A percentile compares a stretch with the other conserved stretches of the same genome.
phyloP scores from a whole-genome alignment of 2,113 vertebrate genomes.

The Salvator merianae region DNA sequence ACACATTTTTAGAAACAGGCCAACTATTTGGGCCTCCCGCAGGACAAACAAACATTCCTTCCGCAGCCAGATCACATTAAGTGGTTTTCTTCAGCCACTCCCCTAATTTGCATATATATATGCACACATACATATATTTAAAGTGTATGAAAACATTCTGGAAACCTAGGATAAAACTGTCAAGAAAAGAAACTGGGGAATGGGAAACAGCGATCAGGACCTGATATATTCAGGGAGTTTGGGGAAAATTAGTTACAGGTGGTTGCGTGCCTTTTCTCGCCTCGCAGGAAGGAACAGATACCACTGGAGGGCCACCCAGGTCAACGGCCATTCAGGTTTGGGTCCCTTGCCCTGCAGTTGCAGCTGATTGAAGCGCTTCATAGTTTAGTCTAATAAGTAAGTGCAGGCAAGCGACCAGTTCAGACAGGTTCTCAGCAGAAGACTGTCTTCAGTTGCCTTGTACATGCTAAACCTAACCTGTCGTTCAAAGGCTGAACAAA shows the following conservation, averaged over 20 bases:
- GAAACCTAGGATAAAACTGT: conserved; percentile 8
- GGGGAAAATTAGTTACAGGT: background rate
- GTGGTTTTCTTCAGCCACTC: background rate
- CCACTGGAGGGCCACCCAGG: too few species aligned
- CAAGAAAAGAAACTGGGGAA: background rate
- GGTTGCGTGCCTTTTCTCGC: background rate
- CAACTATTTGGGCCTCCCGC: background rate
- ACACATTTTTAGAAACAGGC: background rate
- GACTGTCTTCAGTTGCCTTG: too few species aligned
- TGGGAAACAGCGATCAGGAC: background rate
- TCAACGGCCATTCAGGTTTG: too few species aligned
- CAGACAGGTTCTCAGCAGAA: too few species aligned
- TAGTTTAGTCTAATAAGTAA: too few species aligned
- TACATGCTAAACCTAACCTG: too few species aligned
- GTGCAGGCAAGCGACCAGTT: too few species aligned
- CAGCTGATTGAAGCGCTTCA: too few species aligned
- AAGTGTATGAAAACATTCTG: conserved; percentile 8
- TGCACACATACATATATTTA: too few species aligned
- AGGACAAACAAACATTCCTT: conserved; percentile 1
- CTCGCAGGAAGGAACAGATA: background rate
- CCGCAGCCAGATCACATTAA: background rate
- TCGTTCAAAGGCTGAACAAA: too few species aligned
- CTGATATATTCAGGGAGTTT: background rate
- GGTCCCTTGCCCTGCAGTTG: too few species aligned
- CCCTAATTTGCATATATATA: background rate